A percentile compares a stretch with the other conserved stretches of the same genome.
These are phyloP conservation scores for Montipora capitata DNA, from an alignment of 92 coral and sea anemone species.

Conservation along the genomic window DNA sequence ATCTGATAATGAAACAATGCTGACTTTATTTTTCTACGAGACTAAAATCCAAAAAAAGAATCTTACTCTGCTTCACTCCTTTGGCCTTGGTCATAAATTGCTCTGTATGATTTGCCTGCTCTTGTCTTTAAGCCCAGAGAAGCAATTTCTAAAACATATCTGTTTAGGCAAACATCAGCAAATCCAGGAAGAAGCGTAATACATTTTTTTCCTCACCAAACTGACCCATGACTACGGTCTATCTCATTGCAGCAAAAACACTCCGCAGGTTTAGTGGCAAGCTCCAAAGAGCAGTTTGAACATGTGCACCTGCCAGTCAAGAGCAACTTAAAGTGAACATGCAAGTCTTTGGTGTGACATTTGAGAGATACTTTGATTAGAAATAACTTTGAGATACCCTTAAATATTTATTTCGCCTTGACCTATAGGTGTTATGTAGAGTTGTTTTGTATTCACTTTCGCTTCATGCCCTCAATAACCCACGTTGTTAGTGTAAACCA, in stretches of 20 bases:
- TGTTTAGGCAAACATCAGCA: slow-evolving; percentile 55
- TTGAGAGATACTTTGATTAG: background rate
- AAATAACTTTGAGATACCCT: background rate
- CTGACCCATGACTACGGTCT: slow-evolving; percentile 48
- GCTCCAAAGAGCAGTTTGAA: slow-evolving; percentile 10
- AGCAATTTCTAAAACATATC: slow-evolving; percentile 69
- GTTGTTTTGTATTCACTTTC: slow-evolving; percentile 7
- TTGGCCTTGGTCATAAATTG: background rate
- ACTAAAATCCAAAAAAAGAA: background rate
- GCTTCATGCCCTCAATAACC: slow-evolving; percentile 16
- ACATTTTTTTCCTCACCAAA: slow-evolving; percentile 3
- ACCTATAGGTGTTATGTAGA: background rate
- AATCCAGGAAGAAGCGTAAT: slow-evolving; percentile 63
- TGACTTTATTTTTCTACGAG: background rate
- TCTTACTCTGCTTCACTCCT: background rate
- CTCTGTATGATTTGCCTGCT: background rate
- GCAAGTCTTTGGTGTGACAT: background rate
- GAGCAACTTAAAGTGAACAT: background rate
- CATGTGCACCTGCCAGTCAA: slow-evolving; percentile 20
- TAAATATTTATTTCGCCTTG: too few species aligned
- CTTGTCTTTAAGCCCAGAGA: slow-evolving; percentile 53
- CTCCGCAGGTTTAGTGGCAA: slow-evolving; percentile 17
- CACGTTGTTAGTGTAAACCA: slow-evolving; percentile 16
- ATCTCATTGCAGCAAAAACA: slow-evolving; percentile 64
- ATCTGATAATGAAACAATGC: too few species aligned